Conservation (phyloP, 2,113 vertebrate genomes). For the Phaethon lepturus region DNA sequence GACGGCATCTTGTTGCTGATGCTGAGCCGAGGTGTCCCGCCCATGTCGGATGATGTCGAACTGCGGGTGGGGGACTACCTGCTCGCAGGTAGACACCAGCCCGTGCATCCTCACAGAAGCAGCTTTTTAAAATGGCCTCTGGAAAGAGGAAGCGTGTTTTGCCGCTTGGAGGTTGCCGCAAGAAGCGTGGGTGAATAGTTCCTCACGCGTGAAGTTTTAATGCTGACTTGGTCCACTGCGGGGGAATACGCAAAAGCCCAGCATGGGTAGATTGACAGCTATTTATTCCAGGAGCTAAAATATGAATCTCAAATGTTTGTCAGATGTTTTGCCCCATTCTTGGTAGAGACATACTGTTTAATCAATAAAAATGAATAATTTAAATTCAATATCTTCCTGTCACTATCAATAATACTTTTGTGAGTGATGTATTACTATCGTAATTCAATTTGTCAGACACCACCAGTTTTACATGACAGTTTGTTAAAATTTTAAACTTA, state of each 20-base stretch:
- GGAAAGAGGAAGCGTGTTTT: background rate
- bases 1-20: background rate
- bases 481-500: constrained; percentile 82
- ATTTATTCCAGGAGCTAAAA: constrained; percentile 60
- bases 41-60: too few relatives aligned
- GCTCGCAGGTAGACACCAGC: fast-evolving
- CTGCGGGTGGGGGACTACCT: background rate
- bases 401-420: constrained; percentile 83
- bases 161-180: fast-evolving
- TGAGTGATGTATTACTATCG: constrained; percentile 79
- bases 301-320: constrained; percentile 65
- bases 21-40: background rate
- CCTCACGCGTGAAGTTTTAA: background rate
- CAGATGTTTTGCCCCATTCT: constrained; percentile 64
- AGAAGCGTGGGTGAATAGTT: background rate
- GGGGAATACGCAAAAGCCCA: background rate
- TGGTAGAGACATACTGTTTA: constrained; percentile 73
- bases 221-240: background rate
- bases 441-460: constrained; percentile 84
- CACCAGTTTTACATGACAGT: constrained; percentile 79
- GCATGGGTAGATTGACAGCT: background rate
- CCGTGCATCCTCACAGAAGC: background rate
- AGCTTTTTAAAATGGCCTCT: background rate
- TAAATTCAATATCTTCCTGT: constrained; percentile 84
- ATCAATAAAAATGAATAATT: constrained; percentile 88